These are phyloP conservation scores for Amphiprion ocellaris DNA, from an alignment of 2,113 vertebrate genomes.

Conservation along the genomic window DNA sequence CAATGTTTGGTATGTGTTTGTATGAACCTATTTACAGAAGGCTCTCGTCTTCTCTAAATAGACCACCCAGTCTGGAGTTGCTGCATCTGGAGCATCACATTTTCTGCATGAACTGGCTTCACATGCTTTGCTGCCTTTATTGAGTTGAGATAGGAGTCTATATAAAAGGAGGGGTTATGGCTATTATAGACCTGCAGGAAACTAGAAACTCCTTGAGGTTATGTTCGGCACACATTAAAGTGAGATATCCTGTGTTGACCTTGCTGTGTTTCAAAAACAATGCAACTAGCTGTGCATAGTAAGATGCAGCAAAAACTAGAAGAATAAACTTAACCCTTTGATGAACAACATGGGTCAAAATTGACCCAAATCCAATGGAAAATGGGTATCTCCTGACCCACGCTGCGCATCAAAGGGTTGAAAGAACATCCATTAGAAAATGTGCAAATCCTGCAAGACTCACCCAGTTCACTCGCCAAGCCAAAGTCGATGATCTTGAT, in stretches of 20 bases:
- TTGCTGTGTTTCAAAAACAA: background rate
- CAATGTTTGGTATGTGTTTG: conserved; percentile 11
- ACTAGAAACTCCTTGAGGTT: conserved; percentile 15
- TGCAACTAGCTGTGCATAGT: too few relatives aligned
- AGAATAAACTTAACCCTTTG: too few relatives aligned
- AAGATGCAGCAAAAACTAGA: too few relatives aligned
- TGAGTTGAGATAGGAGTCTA: background rate
- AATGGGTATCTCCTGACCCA: too few relatives aligned
- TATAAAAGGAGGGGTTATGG: conserved; percentile 9
- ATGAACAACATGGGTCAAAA: too few relatives aligned
- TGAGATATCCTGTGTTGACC: background rate
- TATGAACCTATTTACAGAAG: conserved; percentile 8
- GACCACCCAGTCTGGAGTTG: conserved; percentile 34
- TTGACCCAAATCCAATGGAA: too few relatives aligned
- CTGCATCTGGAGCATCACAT: background rate
- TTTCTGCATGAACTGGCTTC: background rate
- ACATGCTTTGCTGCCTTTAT: conserved; percentile 1
- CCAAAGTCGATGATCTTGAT: conserved; percentile 93
- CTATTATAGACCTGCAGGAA: background rate
- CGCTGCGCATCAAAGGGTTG: too few relatives aligned
- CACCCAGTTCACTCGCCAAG: conserved; percentile 87
- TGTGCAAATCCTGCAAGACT: conserved; percentile 42
- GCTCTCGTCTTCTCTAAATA: conserved; percentile 11
- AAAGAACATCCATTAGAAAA: too few relatives aligned
- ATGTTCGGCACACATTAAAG: conserved; percentile 3